A percentile compares a stretch with the other conserved stretches of the same genome.
These are phyloP conservation scores for Lophotriccus pileatus DNA, from an alignment of 2,797 vertebrate genomes.

Conservation along the genomic window DNA sequence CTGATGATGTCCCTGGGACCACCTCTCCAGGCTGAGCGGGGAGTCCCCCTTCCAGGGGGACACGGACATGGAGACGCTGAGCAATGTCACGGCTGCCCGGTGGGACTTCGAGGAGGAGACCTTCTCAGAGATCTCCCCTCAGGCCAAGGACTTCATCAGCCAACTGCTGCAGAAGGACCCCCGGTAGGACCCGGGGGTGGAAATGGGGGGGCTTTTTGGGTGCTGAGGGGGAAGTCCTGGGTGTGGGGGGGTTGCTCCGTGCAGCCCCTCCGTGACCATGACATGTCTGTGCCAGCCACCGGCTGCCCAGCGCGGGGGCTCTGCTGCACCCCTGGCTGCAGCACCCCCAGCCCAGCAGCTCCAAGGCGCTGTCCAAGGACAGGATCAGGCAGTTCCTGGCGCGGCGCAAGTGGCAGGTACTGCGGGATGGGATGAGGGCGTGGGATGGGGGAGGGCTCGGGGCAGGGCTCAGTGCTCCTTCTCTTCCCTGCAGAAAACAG, in stretches of 20 bases:
- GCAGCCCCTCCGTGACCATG: neutral
- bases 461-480: neutral
- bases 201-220: neutral
- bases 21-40: constrained; percentile 79
- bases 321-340: constrained; percentile 85
- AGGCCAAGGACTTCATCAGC: constrained; percentile 86
- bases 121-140: constrained; percentile 81
- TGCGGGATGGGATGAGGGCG: fast-evolving
- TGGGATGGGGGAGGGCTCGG: neutral
- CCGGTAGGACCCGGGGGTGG: constrained; percentile 64
- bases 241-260: neutral
- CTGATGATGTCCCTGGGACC: neutral
- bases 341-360: constrained; percentile 48
- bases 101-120: constrained; percentile 88
- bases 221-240: neutral
- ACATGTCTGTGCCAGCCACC: constrained; percentile 44
- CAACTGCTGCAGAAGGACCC: constrained; percentile 81
- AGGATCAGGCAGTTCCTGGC: constrained; percentile 86
- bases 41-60: constrained; percentile 89
- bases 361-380: constrained; percentile 82
- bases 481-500: constrained; percentile 68
- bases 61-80: constrained; percentile 83
- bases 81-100: constrained; percentile 80
- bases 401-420: constrained; percentile 89
- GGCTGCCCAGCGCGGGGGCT: constrained; percentile 77